Percentiles rank a stretch among this genome's conserved stretches.
Evolutionary conservation across 2,888 invertebrate species (phyloP).

Genomic region (Eueremaeus valkanovi): DNA sequence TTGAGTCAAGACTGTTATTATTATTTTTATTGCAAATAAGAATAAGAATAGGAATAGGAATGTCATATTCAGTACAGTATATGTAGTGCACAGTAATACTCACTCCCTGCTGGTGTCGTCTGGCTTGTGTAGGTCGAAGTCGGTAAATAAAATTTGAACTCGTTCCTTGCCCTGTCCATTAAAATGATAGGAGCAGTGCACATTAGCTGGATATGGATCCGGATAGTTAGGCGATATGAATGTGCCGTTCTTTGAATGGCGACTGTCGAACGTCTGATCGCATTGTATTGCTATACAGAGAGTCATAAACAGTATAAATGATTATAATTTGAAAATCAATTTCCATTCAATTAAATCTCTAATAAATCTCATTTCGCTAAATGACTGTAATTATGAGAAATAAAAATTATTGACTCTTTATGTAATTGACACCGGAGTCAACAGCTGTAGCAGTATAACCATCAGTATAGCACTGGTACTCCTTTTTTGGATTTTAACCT

Average conservation of each 20-base stretch:
- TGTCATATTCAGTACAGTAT: not conserved
- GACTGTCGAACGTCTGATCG: constrained; percentile 72
- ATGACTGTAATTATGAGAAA: constrained; percentile 26
- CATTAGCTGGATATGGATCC: constrained; percentile 71
- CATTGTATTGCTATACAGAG: constrained; percentile 53
- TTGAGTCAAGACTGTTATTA: not conserved
- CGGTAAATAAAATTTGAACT: constrained; percentile 77
- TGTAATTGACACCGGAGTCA: not conserved
- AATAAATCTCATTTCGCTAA: constrained; percentile 12
- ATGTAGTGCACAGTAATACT: constrained; percentile 41
- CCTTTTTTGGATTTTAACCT: too few relatives aligned
- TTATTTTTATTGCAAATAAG: not conserved
- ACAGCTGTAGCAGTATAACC: constrained; percentile 5
- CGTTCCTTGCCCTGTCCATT: constrained; percentile 77
- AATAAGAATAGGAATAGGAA: not conserved
- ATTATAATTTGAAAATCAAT: not conserved
- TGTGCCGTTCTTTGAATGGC: constrained; percentile 72
- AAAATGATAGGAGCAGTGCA: constrained; percentile 84
- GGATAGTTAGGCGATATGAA: constrained; percentile 80
- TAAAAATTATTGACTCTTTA: constrained; percentile 15
- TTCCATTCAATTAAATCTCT: not conserved
- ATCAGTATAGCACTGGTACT: too few relatives aligned
- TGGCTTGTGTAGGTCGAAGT: constrained; percentile 66
- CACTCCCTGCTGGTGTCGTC: constrained; percentile 46
- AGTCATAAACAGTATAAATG: not conserved